Evolutionary conservation across 2,113 vertebrate genomes (phyloP).

Genomic region (Neomonachus schauinslandi): DNA sequence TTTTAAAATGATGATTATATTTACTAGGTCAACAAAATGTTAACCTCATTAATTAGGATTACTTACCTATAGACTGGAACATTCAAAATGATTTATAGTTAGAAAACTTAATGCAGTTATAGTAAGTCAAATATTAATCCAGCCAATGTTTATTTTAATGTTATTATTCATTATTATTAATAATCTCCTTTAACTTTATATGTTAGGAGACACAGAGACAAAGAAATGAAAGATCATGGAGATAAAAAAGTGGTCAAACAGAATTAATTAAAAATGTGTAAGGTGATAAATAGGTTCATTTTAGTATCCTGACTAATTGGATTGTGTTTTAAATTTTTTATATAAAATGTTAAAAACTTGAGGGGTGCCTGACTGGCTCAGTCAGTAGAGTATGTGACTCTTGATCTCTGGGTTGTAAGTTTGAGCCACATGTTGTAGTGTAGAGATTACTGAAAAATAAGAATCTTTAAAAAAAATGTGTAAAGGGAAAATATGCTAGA

Average conservation of each 20-base stretch:
- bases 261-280: not conserved
- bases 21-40: not conserved
- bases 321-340: not conserved
- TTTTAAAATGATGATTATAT: not conserved
- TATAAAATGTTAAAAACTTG: not conserved
- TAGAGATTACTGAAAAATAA: not conserved
- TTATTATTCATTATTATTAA: not conserved
- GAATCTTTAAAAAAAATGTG: not conserved
- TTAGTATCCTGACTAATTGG: not conserved
- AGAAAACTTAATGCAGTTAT: not conserved
- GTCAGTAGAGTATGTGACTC: not conserved
- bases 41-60: not conserved
- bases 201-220: not conserved
- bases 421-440: not conserved
- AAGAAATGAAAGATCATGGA: not conserved
- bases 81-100: not conserved
- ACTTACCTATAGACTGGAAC: not conserved
- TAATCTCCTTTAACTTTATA: not conserved
- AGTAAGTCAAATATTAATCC: not conserved
- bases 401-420: not conserved
- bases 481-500: not conserved
- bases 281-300: not conserved
- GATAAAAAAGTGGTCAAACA: not conserved
- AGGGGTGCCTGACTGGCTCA: not conserved
- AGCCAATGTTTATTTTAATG: not conserved